These are phyloP conservation scores for Heteronetta atricapilla DNA, from an alignment of 2,113 vertebrate genomes.

Conservation along the genomic window DNA sequence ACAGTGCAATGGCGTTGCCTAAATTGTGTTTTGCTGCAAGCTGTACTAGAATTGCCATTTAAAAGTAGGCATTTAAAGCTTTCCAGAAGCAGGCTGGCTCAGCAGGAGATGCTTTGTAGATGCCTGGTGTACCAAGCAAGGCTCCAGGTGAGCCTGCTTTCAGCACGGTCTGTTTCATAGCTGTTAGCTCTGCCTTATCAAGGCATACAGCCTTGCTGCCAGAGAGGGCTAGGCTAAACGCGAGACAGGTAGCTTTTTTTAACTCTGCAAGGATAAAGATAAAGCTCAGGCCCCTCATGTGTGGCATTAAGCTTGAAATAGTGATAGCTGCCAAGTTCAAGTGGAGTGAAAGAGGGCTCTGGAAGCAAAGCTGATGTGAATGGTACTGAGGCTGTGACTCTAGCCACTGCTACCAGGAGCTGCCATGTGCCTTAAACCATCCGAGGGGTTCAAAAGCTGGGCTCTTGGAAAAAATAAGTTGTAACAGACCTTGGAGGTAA, in stretches of 20 bases:
- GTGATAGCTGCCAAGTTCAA: neutral
- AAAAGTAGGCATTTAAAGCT: neutral
- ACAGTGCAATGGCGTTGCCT: neutral
- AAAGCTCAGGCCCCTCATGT: constrained; percentile 48
- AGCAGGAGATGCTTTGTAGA: neutral
- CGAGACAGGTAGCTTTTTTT: constrained; percentile 57
- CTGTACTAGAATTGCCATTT: neutral
- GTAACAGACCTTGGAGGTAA: neutral
- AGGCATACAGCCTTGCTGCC: neutral
- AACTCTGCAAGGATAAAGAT: constrained; percentile 34
- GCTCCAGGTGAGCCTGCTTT: neutral
- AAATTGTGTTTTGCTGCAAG: neutral
- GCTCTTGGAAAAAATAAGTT: neutral
- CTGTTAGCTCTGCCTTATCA: neutral
- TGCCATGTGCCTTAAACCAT: neutral
- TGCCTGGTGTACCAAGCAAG: neutral
- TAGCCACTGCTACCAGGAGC: neutral
- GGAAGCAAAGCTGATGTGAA: neutral
- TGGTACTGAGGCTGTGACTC: neutral
- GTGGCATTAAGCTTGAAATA: constrained; percentile 47
- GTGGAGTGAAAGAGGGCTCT: neutral
- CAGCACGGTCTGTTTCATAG: neutral
- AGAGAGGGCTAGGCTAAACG: neutral
- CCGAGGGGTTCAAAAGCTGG: neutral
- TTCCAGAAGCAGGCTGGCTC: neutral